phyloP scores from a whole-genome alignment of 2,113 vertebrate genomes.

The Struthio camelus region DNA sequence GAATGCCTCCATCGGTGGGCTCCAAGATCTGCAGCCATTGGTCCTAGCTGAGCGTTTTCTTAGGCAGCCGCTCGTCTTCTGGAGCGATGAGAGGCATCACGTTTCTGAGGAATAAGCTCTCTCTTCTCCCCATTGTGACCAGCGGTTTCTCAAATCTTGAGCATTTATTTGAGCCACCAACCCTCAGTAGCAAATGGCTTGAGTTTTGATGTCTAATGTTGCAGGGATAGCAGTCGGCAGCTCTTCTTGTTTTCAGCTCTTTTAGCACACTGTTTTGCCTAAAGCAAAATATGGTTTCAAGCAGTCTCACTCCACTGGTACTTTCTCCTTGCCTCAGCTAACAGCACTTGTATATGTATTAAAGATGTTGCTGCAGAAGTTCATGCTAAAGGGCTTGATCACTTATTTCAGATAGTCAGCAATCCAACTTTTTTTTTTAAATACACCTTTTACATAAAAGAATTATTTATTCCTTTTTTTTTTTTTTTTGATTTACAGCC shows the following conservation, averaged over 20 bases:
- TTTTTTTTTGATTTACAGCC: constrained; percentile 7
- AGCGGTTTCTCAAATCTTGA: constrained; percentile 46
- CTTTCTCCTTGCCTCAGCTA: constrained; percentile 64
- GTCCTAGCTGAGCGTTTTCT: constrained; percentile 25
- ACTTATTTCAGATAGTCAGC: constrained; percentile 55
- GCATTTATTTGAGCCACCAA: constrained; percentile 57
- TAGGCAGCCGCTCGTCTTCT: not conserved
- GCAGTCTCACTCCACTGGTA: constrained; percentile 33
- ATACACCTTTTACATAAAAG: not conserved
- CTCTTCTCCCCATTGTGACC: constrained; percentile 20
- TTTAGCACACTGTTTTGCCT: constrained; percentile 71
- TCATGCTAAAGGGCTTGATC: constrained; percentile 60
- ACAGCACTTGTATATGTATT: constrained; percentile 31
- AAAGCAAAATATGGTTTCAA: constrained; percentile 71
- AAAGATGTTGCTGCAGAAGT: constrained; percentile 55
- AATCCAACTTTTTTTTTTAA: constrained; percentile 11
- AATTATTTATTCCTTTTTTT: constrained; percentile 31
- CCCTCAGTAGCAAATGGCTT: constrained; percentile 42
- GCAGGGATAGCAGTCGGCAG: constrained; percentile 55
- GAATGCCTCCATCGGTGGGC: rapidly evolving
- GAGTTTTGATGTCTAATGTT: constrained; percentile 72
- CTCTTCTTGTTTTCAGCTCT: constrained; percentile 66
- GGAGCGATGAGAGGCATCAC: not conserved
- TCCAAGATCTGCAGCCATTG: constrained; percentile 6
- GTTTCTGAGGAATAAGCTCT: constrained; percentile 27